A percentile compares a stretch with the other conserved stretches of the same genome.
These are phyloP conservation scores for Morpho helenor DNA, from an alignment of 2,888 invertebrate species.

Conservation along the genomic window DNA sequence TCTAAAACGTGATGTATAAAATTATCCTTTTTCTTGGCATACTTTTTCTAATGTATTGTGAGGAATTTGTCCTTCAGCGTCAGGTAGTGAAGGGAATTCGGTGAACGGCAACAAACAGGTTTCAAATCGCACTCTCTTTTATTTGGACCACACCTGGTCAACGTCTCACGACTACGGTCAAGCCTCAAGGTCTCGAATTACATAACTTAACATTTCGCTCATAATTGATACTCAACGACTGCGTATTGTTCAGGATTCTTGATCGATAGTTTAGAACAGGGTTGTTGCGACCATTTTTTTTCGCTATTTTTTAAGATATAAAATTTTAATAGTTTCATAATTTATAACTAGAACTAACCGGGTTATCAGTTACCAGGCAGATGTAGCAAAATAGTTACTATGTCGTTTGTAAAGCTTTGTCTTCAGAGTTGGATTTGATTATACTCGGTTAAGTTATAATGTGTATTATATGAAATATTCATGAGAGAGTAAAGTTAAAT, in stretches of 20 bases:
- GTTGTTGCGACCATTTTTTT: slow-evolving; percentile 1
- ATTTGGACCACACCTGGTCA: slow-evolving; percentile 50
- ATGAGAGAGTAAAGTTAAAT: too few species aligned
- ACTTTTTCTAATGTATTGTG: background rate
- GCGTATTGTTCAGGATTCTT: slow-evolving; percentile 34
- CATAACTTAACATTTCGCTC: slow-evolving; percentile 62
- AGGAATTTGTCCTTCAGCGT: slow-evolving; percentile 15
- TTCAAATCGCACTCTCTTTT: slow-evolving; percentile 38
- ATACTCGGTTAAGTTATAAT: too few species aligned
- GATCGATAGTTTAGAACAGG: slow-evolving; percentile 30
- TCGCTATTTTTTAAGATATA: slow-evolving; percentile 1
- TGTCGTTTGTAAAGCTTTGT: too few species aligned
- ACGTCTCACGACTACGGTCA: slow-evolving; percentile 71
- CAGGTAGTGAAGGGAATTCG: slow-evolving; percentile 17
- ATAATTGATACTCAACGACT: slow-evolving; percentile 45
- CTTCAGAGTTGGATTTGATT: too few species aligned
- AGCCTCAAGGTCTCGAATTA: slow-evolving; percentile 68
- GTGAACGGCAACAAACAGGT: slow-evolving; percentile 15
- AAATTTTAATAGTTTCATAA: background rate
- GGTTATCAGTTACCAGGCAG: too few species aligned
- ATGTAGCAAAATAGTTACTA: too few species aligned
- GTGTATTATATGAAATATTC: too few species aligned
- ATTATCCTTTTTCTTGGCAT: too few species aligned
- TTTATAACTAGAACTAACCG: too few species aligned
- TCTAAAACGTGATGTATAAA: too few species aligned